Conservation (phyloP, 2,113 vertebrate species). For the Neoarius graeffei region DNA sequence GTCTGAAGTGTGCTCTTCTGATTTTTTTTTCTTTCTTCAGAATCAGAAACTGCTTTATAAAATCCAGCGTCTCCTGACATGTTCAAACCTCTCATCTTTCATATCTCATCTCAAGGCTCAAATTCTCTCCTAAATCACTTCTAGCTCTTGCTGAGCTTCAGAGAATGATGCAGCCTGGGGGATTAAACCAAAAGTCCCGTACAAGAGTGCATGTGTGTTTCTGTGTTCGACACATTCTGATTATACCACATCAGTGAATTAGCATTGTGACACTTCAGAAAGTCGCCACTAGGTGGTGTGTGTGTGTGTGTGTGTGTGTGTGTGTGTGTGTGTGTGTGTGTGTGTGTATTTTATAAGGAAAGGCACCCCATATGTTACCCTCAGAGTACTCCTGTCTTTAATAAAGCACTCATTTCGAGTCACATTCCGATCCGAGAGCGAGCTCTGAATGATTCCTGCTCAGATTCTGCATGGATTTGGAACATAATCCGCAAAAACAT, state of each 20-base stretch:
- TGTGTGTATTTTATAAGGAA: background rate
- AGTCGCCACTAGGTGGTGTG: background rate
- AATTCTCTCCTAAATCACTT: background rate
- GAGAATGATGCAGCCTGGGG: background rate
- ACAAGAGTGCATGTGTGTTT: background rate
- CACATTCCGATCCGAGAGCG: background rate
- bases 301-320: background rate
- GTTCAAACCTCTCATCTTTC: background rate
- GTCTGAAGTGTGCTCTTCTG: background rate
- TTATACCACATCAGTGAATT: too few species aligned
- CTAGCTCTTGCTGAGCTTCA: background rate
- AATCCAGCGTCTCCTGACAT: background rate
- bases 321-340: background rate
- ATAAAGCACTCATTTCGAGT: background rate
- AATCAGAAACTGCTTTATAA: background rate
- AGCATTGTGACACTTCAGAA: background rate
- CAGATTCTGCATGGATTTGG: too few species aligned
- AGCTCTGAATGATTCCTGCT: background rate
- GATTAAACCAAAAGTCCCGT: background rate
- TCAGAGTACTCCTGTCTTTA: background rate
- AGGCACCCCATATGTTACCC: background rate
- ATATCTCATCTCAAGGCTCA: background rate
- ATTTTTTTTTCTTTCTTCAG: background rate
- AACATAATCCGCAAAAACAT: background rate
- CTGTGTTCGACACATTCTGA: background rate